Base-by-base conservation (phyloP, 2,797 vertebrate genomes). In the Galagoides demidoff region DNA sequence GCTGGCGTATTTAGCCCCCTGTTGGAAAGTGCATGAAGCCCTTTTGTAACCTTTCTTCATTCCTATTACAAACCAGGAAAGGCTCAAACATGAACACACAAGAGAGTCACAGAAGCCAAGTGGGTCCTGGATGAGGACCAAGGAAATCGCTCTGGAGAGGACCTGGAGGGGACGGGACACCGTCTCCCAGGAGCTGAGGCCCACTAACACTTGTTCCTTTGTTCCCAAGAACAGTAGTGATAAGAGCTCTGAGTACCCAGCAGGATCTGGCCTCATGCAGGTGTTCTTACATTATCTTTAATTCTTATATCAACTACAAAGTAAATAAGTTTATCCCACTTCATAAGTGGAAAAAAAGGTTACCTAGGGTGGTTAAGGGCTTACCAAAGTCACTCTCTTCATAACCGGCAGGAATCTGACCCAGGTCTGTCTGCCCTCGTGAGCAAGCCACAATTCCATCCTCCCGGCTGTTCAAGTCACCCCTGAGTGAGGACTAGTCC, bases 271-370 rank as follows among this genome's bases (percentile, higher is more conserved):
- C 29, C 84, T 83, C 25, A 29, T 14, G 45, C 59, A 68, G 88
- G 27, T 29, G 34, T 89, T 94, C 92, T 91, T 43, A 71, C 14
- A 22, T 95, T 95, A 95, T 96, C 91, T 94, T 55, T 89, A 88
- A 76, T 86, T 94, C 64, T 90, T 76, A 7, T 86, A 89, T 85
- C 71, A 87, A 20, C 77, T n/a, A 85, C 55, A 84, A 92, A 63
- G 79, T 13, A 76, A 84, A 81, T 94, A 94, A 95, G 37, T 16
- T 71, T 95, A 83, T 37, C 45, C 20, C 57, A 68, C 61, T 93
- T 89, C 89, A 89, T 37, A 71, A 52, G 45, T 43, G n/a, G 37
- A 94, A 76, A 55, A 71, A 39, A 13, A 63, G 3, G 17, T 2
- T 7, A 14, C 3, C 23, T 12, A 37, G 22, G 71, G 49, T 19